Evolutionary conservation across 2,113 vertebrate species (phyloP).

Genomic region (Tiliqua scincoides): DNA sequence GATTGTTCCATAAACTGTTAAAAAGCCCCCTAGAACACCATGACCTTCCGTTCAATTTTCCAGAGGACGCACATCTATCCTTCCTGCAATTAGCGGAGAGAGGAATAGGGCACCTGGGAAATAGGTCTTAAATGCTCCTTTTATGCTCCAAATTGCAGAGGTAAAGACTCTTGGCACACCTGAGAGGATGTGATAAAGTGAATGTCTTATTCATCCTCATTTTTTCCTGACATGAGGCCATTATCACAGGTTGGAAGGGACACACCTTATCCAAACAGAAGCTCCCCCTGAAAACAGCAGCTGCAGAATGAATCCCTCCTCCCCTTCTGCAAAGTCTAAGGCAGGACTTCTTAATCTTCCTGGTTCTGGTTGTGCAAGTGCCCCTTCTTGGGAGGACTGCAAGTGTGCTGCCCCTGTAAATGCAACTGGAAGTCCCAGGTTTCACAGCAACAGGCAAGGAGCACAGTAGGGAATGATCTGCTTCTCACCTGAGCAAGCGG

Average conservation of each 20-base stretch:
- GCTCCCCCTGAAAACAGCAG: slow-evolving; percentile 12
- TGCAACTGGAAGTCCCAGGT: too few relatives aligned
- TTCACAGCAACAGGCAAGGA: too few relatives aligned
- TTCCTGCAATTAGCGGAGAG: slow-evolving; percentile 32
- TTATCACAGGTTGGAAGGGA: background rate
- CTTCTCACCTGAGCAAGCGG: too few relatives aligned
- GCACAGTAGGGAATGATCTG: too few relatives aligned
- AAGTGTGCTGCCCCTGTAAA: too few relatives aligned
- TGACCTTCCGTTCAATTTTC: slow-evolving; percentile 47
- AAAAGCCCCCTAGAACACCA: slow-evolving; percentile 50
- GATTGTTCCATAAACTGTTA: slow-evolving; percentile 50
- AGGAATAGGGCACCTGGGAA: slow-evolving; percentile 25
- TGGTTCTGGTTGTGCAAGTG: too few relatives aligned
- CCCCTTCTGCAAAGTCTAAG: background rate
- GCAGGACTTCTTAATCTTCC: too few relatives aligned
- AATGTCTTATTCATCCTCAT: background rate
- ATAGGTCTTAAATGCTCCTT: slow-evolving; percentile 9
- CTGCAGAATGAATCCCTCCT: background rate
- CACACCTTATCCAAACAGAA: slow-evolving; percentile 29
- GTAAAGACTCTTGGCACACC: slow-evolving; percentile 27
- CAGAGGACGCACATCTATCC: background rate
- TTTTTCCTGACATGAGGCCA: background rate
- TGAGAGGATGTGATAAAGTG: background rate
- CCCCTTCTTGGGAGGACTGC: too few relatives aligned
- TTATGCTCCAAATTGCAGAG: slow-evolving; percentile 18